A percentile compares a stretch with the other conserved stretches of the same genome.
phyloP scores from a whole-genome alignment of 2,888 invertebrate genomes.

The Atherix ibis region DNA sequence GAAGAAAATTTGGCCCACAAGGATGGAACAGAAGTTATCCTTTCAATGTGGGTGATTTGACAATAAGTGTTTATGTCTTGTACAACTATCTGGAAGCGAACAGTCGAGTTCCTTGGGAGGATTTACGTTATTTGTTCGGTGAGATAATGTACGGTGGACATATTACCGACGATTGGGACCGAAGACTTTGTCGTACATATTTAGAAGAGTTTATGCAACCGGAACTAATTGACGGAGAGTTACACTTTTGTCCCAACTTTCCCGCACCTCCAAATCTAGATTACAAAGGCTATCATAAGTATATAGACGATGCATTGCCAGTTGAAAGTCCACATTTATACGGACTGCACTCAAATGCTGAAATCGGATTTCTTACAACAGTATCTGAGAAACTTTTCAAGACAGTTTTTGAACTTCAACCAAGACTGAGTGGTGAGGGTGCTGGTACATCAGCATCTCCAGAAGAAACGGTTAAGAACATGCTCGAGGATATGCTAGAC shows the following conservation, averaged over 20 bases:
- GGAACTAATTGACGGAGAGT: constrained; percentile 74
- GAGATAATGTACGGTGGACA: constrained; percentile 98
- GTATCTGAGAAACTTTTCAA: constrained; percentile 73
- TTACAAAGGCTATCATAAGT: constrained; percentile 71
- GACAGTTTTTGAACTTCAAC: constrained; percentile 79
- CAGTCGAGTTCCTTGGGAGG: constrained; percentile 82
- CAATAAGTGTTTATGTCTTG: constrained; percentile 80
- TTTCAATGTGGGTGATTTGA: constrained; percentile 72
- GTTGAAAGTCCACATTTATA: constrained; percentile 80
- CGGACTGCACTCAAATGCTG: constrained; percentile 87
- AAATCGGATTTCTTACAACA: constrained; percentile 82
- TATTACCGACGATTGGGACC: constrained; percentile 93
- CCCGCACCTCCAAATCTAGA: constrained; percentile 77
- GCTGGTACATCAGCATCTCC: constrained; percentile 46
- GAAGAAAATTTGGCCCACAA: constrained; percentile 58
- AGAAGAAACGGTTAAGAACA: constrained; percentile 52
- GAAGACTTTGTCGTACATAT: constrained; percentile 71
- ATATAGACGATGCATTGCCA: constrained; percentile 75
- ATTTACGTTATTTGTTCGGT: constrained; percentile 82
- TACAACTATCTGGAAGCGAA: constrained; percentile 85
- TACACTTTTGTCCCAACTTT: constrained; percentile 68
- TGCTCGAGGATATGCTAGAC: constrained; percentile 75
- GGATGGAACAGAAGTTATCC: constrained; percentile 46
- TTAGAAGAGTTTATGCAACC: constrained; percentile 77
- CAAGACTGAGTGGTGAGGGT: constrained; percentile 61